Evolutionary conservation across 2,797 vertebrate genomes (phyloP), one percentile per base, ranked within the genome.

Genomic region (Sebastes nivosus): DNA sequence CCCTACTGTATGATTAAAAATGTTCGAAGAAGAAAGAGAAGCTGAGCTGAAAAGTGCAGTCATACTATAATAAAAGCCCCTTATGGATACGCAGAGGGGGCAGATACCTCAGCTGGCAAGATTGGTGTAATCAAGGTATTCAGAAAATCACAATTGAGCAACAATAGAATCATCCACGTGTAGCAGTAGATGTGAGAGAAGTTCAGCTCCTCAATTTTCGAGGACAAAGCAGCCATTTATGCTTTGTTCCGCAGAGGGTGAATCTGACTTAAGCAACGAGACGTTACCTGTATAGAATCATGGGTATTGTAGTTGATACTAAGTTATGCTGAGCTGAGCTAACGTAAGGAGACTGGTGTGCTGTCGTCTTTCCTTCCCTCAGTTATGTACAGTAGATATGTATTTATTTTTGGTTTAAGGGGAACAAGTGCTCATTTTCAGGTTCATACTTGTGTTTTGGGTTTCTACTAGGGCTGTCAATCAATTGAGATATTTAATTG

Each of bases 151-250:
- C 90, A 94, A 94, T 84, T 78, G 89, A 87, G 86, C 77, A 60
- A 93, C 91, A 94, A 93, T 92, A 84, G 91, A 87, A 73, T 27
- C 92, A 90, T 85, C 86, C 94, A 90, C 82, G 78, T 93, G 91
- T 77, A 84, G 86, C 88, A 68, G 74, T 29, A 85, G 86, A 91
- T 89, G 87, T 86, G 79, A 93, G 80, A 69, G 77, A 91, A 90
- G 83, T 92, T 90, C 87, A 87, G 85, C 79, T 89, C 85, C 81
- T 86, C 86, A 89, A 93, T 94, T 91, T 92, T 89, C 63, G 14
- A 72, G 90, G 90, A 93, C 94, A 94, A 94, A 94, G 89, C 89
- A 84, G 68, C 79, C 84, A 88, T 91, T 90, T 89, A 76, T 81
- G 84, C 64, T 82, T 87, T 86, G 83, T 91, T 87, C 87, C 79